Evolutionary conservation across 2,797 vertebrate species (phyloP), one percentile per base, ranked within the genome.

Genomic region (Cephalopachus bancanus): DNA sequence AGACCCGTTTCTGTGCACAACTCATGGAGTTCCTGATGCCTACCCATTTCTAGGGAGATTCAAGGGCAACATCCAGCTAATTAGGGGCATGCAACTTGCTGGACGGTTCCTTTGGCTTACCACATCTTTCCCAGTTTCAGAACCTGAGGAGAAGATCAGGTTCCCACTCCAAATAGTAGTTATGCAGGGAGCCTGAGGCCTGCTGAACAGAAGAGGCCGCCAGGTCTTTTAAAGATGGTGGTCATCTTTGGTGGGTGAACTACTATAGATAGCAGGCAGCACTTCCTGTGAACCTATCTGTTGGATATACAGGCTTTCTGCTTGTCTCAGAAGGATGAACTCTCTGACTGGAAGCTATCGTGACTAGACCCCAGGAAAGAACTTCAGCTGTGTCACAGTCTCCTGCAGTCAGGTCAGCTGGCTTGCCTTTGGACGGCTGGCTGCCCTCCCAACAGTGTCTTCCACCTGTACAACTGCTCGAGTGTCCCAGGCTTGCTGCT

Each of bases 331-430:
- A 30, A 83, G 69, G 67, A 7, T 67, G 7, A 7, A 30, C 69
- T 64, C 57, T 91, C 75, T 74, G 74, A 28, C 65, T 78, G 83
- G 51, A 53, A 71, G 60, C 76, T 3, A 9, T 0, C 33, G 22
- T 89, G 30, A 69, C 49, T 59, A 74, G 74, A 69, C 62, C 62
- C 83, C 24, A 20, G 69, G 17, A 64, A 2, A 80, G 71, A 89
- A 57, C 60, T 87, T 75, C 20, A 44, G 67, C 57, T 53, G 11
- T 8, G 59, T 64, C 78, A 72, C 60, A 9, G 19, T 74, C 78
- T 89, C 80, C 92, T 12, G 11, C 20, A 72, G 80, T 60, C 88
- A 53, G 89, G 83, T 71, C 72, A 71, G 62, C 57, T 89, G 91
- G 71, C 75, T 57, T 57, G 30, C 81, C 95, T 71, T 64, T n/a